phyloP scores from a whole-genome alignment of 2,888 invertebrate species.

The Drosophila melanocephala region DNA sequence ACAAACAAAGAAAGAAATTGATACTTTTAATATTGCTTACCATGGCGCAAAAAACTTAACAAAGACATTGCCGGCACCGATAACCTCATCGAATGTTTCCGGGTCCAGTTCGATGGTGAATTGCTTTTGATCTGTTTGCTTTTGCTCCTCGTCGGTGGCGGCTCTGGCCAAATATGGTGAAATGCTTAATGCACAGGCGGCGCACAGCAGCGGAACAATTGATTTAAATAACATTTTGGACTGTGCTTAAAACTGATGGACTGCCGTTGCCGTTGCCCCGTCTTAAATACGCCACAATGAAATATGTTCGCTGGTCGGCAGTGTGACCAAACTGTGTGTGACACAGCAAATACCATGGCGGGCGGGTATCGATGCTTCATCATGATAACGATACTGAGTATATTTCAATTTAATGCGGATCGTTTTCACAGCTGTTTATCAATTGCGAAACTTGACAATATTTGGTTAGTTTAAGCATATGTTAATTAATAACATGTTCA shows the following conservation, averaged over 20 bases:
- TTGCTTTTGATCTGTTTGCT: slow-evolving; percentile 66
- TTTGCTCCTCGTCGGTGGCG: slow-evolving; percentile 38
- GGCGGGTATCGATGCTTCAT: slow-evolving; percentile 14
- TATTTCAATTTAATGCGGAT: background rate
- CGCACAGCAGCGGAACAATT: slow-evolving; percentile 44
- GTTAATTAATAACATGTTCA: background rate
- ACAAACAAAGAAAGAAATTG: too few species aligned
- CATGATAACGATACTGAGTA: slow-evolving; percentile 2
- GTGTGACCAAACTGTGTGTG: slow-evolving; percentile 34
- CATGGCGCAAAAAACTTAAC: slow-evolving; percentile 93
- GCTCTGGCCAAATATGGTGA: slow-evolving; percentile 33
- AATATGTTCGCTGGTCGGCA: slow-evolving; percentile 6
- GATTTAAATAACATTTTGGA: slow-evolving; percentile 61
- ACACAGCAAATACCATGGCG: background rate
- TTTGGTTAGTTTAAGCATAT: background rate
- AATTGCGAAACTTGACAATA: background rate
- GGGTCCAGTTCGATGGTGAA: slow-evolving; percentile 86
- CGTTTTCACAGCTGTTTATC: background rate
- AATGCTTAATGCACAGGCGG: slow-evolving; percentile 54
- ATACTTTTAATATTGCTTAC: slow-evolving; percentile 85
- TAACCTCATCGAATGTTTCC: slow-evolving; percentile 88
- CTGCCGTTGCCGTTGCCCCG: slow-evolving; percentile 8
- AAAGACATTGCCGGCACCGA: slow-evolving; percentile 90
- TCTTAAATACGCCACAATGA: slow-evolving; percentile 35
- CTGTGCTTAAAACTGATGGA: slow-evolving; percentile 3